These are phyloP conservation scores for Lates calcarifer DNA, from an alignment of 2,113 vertebrate species.

Conservation along the genomic window DNA sequence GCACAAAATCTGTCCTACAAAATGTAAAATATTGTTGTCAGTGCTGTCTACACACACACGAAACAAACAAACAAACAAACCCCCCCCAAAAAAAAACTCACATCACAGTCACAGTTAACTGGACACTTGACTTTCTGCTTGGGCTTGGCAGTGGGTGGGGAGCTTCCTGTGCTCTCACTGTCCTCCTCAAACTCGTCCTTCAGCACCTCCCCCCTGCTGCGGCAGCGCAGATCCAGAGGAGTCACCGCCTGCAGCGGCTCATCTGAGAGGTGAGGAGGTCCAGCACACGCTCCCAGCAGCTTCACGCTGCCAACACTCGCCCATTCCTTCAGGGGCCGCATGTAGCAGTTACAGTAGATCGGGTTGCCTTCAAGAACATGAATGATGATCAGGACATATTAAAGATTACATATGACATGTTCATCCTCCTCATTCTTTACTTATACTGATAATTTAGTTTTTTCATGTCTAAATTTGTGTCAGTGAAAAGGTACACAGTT, in stretches of 20 bases:
- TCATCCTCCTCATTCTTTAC: not conserved
- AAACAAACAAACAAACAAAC: not conserved
- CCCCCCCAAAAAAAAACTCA: constrained; percentile 55
- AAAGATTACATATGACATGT: not conserved
- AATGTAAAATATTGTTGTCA: not conserved
- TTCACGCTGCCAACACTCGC: constrained; percentile 74
- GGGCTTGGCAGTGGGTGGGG: not conserved
- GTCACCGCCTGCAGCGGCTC: constrained; percentile 84
- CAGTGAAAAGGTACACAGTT: not conserved
- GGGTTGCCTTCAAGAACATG: constrained; percentile 86
- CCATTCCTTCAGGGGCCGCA: constrained; percentile 89
- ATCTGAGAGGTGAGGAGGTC: constrained; percentile 85
- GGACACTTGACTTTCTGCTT: constrained; percentile 80
- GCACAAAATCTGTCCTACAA: not conserved
- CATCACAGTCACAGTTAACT: constrained; percentile 82
- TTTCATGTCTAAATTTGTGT: not conserved
- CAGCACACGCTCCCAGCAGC: constrained; percentile 83
- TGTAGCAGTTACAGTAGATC: constrained; percentile 90
- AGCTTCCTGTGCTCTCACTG: constrained; percentile 6
- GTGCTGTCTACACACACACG: not conserved
- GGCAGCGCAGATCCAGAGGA: constrained; percentile 83
- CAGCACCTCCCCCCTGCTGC: constrained; percentile 4
- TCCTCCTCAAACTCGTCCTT: constrained; percentile 68
- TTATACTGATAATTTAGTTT: too few species aligned
- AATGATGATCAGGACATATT: not conserved